These are phyloP conservation scores for Phalacrocorax aristotelis DNA, from an alignment of 2,113 vertebrate species.

Conservation along the genomic window DNA sequence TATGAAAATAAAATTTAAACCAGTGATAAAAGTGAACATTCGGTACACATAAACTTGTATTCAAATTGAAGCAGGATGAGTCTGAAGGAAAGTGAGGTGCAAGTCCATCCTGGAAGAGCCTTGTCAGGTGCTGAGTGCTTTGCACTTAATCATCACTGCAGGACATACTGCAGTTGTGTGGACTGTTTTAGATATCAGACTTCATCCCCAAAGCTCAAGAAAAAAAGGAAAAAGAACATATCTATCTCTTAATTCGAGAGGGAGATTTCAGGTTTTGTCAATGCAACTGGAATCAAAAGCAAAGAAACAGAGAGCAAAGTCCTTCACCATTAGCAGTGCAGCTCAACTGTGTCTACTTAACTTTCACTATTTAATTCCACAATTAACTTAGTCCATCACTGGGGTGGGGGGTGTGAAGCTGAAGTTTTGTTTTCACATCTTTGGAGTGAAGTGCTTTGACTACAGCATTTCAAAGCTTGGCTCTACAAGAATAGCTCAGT, in stretches of 20 bases:
- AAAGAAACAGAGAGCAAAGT: not conserved
- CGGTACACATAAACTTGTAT: not conserved
- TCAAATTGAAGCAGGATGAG: not conserved
- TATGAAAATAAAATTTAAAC: not conserved
- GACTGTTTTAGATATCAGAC: not conserved
- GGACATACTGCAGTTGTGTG: not conserved
- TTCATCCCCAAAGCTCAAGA: not conserved
- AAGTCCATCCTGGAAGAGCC: not conserved
- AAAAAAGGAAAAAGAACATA: not conserved
- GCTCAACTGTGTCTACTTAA: not conserved
- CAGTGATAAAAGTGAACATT: not conserved
- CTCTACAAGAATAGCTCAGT: not conserved
- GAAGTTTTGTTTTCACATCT: not conserved
- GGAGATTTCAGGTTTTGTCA: not conserved
- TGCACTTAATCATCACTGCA: not conserved
- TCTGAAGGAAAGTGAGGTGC: not conserved
- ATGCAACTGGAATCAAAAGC: not conserved
- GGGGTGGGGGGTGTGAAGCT: fast-evolving
- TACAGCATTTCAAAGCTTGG: not conserved
- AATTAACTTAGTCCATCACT: not conserved
- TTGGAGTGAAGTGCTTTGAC: not conserved
- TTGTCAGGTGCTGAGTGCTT: not conserved
- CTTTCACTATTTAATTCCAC: not conserved
- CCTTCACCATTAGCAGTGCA: not conserved
- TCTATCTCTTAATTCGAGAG: not conserved